Evolutionary conservation across 2,797 vertebrate species (phyloP), one percentile per base, ranked within the genome.

Genomic region (Sylvilagus floridanus): DNA sequence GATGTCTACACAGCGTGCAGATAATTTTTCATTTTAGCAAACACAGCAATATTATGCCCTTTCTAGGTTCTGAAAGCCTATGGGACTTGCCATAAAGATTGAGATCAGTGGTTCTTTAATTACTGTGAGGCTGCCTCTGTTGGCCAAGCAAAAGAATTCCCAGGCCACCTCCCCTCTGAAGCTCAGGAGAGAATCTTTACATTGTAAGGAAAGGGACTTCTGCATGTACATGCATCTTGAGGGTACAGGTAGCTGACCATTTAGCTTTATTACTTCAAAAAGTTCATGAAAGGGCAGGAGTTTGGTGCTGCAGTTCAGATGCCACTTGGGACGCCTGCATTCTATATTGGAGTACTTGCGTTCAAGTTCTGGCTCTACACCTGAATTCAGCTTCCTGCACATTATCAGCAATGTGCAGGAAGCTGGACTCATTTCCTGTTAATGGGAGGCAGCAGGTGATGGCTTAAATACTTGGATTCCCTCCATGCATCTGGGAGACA

Each of bases 1-100:
- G 63, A 60, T 97, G 16, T 97, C 98, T 97, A 93, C 71, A 66
- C 32, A 86, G 63, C 77, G 88, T 96, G 73, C 84, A 97, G 81
- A 88, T 97, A 97, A 98, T 98, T 97, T 97, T 96, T 98, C 87
- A 94, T 97, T 95, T 97, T 93, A 88, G 71, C 97, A 97, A 97
- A 93, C 81, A 50, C n/a, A 57, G 26, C 57, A 94, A 94, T 62
- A n/a, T 86, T 22, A 9, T 63, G 71, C 76, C 75, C 71, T 97
- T 97, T 93, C 78, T 47, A 35, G 89, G 10, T 68, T 94, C 52
- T 94, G 87, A 96, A 98, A 96, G 68, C 88, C 92, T 73, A 7
- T 77, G 21, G 1, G 60, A 76, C 68, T 84, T 96, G 71, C 88
- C 47, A 71, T 94, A 96, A 96, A 96, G 88, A 95, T 97, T 42